Evolutionary conservation across 2,113 vertebrate species (phyloP).

Genomic region (Sceloporus undulatus): DNA sequence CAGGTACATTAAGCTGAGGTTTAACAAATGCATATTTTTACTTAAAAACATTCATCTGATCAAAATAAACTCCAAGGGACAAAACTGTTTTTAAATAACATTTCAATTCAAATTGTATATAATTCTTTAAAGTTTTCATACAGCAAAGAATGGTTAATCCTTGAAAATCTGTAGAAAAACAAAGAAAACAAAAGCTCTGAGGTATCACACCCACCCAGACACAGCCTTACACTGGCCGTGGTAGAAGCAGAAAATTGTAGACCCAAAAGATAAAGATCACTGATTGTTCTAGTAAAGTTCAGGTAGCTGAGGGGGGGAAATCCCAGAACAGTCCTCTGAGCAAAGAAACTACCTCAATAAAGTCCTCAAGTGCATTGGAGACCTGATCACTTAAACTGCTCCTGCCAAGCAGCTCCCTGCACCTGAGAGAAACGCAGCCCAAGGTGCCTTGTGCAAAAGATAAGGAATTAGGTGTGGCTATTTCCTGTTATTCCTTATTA

Average conservation of each 20-base stretch:
- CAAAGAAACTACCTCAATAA: slow-evolving; percentile 81
- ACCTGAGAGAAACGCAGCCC: slow-evolving; percentile 82
- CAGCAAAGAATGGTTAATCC: slow-evolving; percentile 87
- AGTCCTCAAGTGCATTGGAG: slow-evolving; percentile 83
- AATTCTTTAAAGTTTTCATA: slow-evolving; percentile 84
- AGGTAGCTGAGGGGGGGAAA: slow-evolving; percentile 80
- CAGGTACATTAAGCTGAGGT: slow-evolving; percentile 84
- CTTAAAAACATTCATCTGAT: slow-evolving; percentile 90
- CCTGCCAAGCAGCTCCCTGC: slow-evolving; percentile 87
- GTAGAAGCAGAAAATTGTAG: slow-evolving; percentile 85
- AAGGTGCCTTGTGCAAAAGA: slow-evolving; percentile 90
- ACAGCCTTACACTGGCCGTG: slow-evolving; percentile 79
- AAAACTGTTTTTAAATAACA: slow-evolving; percentile 89
- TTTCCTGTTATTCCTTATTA: slow-evolving; percentile 80
- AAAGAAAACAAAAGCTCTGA: slow-evolving; percentile 80
- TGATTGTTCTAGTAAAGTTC: slow-evolving; percentile 84
- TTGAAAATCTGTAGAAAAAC: slow-evolving; percentile 87
- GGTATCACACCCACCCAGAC: slow-evolving; percentile 74
- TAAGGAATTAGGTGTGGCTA: slow-evolving; percentile 80
- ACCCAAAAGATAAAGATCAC: slow-evolving; percentile 77
- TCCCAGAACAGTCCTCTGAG: slow-evolving; percentile 79
- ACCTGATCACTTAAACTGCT: slow-evolving; percentile 84
- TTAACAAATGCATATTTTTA: slow-evolving; percentile 90
- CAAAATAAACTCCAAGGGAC: slow-evolving; percentile 89
- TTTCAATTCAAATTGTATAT: slow-evolving; percentile 88